Evolutionary conservation across 2,797 vertebrate genomes (phyloP), one percentile per base, ranked within the genome.

Genomic region (Tenualosa thibaudeaui): DNA sequence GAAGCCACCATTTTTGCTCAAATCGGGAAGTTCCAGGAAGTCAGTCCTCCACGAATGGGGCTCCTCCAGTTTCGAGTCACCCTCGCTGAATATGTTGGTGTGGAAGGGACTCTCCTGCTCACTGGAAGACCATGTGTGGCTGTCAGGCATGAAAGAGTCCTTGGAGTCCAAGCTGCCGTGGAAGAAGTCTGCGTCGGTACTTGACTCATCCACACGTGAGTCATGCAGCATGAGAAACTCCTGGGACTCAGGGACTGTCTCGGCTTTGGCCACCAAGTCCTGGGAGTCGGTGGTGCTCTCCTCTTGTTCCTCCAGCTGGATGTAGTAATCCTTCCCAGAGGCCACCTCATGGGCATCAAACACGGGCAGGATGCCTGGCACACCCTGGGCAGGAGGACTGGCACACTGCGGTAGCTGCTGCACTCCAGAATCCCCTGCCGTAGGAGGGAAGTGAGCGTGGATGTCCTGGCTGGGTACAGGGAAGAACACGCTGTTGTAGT

Each of bases 401-500:
- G 90, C 89, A 8, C 90, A 91, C 83, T 93, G 93, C 37, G 68
- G 68, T 19, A 13, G 53, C 53, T 15, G 53, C 53, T 65, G 60
- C 81, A 93, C 92, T 0, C 91, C 93, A 85, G 93, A 92, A 0
- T 93, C 91, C n/a, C 81, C 87, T 31, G 89, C 93, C 0, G 95
- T 93, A 71, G 97, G 95, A 0, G 96, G 95, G 85, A 96, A 96
- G 81, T 96, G 95, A 0, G 97, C 96, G 86, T 96, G 97, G 90
- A 98, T 97, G 87, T 98, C 97, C 87, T 98, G 97, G 50, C 93
- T 93, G 81, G 95, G 95, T 15, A 95, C 95, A 0, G 98, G 97
- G 81, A 97, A 99, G 93, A 99, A 99, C 93, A 98, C 96, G 93
- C 96, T 98, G 58, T 98, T 97, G 89, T 98, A 99, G 85, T 98